Base-by-base conservation (phyloP, 2,113 vertebrate genomes). In the Thomomys bottae region DNA sequence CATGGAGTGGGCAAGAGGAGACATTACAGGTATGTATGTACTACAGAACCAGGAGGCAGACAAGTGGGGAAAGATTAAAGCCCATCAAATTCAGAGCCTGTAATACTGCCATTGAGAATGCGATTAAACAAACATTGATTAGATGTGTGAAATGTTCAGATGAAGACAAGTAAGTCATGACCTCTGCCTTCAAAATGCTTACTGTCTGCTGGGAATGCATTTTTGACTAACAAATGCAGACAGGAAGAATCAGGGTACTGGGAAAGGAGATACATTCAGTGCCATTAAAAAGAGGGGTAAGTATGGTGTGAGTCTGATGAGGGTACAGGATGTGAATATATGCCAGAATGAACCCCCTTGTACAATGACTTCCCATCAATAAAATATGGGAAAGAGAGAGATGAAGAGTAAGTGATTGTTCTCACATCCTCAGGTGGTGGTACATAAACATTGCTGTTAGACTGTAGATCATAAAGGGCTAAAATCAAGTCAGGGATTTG, bases 61-160 rank as follows among this genome's bases (percentile, higher is more conserved):
- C 24, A 45, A 34, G 5, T 45, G 64, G 72, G 42, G 15, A 42
- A 24, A 84, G 30, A 59, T n/a, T 36, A 70, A 75, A 79, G 36
- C 61, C 81, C 23, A 38, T 64, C 89, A 42, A 80, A 94, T 81
- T 83, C 90, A 95, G 67, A 94, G 70, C 71, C 49, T 38, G n/a
- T 38, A 70, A 79, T 78, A 8, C 32, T 92, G 45, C 85, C 59
- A 79, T 66, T 91, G 59, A 87, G 71, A 83, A 79, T 70, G 14
- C 17, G 68, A 20, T 38, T 85, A 8, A 3, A 34, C 68, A 67
- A 64, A 77, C 10, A 23, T 88, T 94, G 91, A 83, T 68, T 89
- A 38, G 76, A 79, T 75, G 40, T 15, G 36, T 71, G 14, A 30
- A 84, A 3, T 72, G 54, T 59, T 83, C 87, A 76, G 78, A 75